A percentile compares a stretch with the other conserved stretches of the same genome.
Evolutionary conservation across 2,113 vertebrate species (phyloP).

Genomic region (Oncorhynchus kisutch): DNA sequence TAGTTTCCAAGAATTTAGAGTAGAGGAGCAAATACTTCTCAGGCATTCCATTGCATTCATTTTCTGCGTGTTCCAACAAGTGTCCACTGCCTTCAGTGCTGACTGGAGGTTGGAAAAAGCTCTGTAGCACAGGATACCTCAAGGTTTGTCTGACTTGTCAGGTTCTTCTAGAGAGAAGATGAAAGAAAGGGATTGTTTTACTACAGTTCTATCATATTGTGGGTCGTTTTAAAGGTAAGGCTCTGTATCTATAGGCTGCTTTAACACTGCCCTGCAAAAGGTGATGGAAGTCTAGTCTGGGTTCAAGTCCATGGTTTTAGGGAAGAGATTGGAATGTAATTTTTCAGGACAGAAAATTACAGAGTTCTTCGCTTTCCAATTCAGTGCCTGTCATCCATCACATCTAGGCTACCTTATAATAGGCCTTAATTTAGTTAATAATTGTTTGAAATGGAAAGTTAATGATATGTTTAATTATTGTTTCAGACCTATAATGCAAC

Average conservation of each 20-base stretch:
- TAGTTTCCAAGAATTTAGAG: not conserved
- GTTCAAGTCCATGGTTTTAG: no score
- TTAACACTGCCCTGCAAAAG: not conserved
- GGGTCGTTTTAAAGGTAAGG: not conserved
- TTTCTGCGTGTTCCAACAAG: conserved; percentile 56
- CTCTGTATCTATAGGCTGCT: not conserved
- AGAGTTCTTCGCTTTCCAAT: no score
- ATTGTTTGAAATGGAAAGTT: no score
- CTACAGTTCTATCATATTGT: not conserved
- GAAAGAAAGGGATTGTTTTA: not conserved
- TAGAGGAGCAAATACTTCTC: not conserved
- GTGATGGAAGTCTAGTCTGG: not conserved
- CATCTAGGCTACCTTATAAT: no score
- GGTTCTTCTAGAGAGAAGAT: not conserved
- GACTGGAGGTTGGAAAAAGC: conserved; percentile 23
- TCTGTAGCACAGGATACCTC: conserved; percentile 18
- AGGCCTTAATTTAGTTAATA: no score
- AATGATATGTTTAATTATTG: no score
- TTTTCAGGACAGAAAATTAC: no score
- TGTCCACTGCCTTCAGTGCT: conserved; percentile 10
- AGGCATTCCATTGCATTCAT: conserved; percentile 50
- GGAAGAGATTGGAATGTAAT: no score
- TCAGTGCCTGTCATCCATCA: no score
- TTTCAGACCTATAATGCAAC: no score
- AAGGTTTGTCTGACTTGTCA: not conserved